Conservation (phyloP, 2,888 invertebrate genomes). For the Polylopha cassiicola region DNA sequence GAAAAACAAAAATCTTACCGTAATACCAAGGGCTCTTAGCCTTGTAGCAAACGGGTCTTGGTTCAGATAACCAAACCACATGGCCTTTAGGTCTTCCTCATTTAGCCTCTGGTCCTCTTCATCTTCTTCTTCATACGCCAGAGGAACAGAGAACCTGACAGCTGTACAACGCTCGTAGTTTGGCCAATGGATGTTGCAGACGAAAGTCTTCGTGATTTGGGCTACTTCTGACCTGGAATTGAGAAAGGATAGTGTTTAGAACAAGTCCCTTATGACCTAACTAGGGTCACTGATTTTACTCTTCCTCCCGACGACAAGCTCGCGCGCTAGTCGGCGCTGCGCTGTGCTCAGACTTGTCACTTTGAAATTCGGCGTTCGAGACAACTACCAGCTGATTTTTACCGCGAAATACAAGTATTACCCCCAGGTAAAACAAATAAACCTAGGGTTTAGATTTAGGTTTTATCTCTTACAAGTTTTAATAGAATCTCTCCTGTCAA, state of each 20-base stretch:
- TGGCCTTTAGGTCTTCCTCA: conserved; percentile 42
- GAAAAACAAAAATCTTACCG: conserved; percentile 35
- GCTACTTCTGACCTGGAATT: conserved; percentile 53
- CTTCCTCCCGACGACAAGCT: too few relatives aligned
- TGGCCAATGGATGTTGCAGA: conserved; percentile 66
- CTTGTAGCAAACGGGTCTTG: conserved; percentile 46
- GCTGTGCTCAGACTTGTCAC: too few relatives aligned
- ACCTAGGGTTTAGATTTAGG: too few relatives aligned
- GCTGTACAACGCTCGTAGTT: conserved; percentile 50
- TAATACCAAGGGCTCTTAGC: conserved; percentile 45
- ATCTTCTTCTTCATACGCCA: conserved; percentile 45
- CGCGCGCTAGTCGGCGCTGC: too few relatives aligned
- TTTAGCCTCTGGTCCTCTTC: conserved; percentile 38
- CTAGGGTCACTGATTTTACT: too few relatives aligned
- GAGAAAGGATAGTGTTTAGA: neutral
- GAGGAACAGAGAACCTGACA: conserved; percentile 54
- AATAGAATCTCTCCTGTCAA: too few relatives aligned
- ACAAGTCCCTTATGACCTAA: too few relatives aligned
- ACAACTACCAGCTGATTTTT: too few relatives aligned
- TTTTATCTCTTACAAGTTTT: too few relatives aligned
- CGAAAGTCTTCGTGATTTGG: conserved; percentile 43
- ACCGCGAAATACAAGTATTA: too few relatives aligned
- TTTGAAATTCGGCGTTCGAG: too few relatives aligned
- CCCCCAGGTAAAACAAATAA: too few relatives aligned
- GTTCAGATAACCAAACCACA: conserved; percentile 52